Evolutionary conservation across 2,888 invertebrate species (phyloP), one percentile per base, ranked within the genome.

Genomic region (Andricus curvator): DNA sequence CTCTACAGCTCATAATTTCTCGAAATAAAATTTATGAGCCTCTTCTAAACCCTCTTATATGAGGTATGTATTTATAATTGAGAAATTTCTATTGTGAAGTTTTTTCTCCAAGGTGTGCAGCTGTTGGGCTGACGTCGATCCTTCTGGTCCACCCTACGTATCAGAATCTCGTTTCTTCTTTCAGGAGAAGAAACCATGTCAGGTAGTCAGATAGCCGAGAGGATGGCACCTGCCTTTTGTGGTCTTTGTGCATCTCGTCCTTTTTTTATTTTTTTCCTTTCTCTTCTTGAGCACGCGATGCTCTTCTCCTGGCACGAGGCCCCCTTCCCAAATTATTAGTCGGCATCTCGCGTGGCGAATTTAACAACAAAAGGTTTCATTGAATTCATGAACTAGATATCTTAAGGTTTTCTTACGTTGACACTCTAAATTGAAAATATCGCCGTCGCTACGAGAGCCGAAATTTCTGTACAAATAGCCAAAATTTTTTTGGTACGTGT

Each of bases 151-250:
- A 82, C 78, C 64, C 60, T 56, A 67, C 48, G 76, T 82, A 82
- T 82, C 82, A 79, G 78, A 80, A 82, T 82, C 82, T 77, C 70
- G 70, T 79, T 79, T 82, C 82, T 67, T 82, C 80, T 79, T 78
- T 79, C 79, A 79, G 67, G 37, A 80, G 77, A 65, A 78, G 74
- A 66, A 82, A 70, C 82, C 80, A 79, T 70, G 66, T 67, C 82
- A 64, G 64, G 65, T 77, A 62, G 78, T 64, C 77, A 80, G 78
- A 82, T 68, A 81, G 79, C 79, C 81, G 60, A 51, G 74, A 80
- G 77, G 80, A 78, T 81, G 74, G 82, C 82, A 82, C 79, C 80
- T 81, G 82, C 78, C 68, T 77, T 68, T 79, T 33, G 79, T 74
- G 81, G 78, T 76, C 79, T 82, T 78, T 74, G 80, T 80, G 77